A percentile compares a stretch with the other conserved stretches of the same genome.
These are phyloP conservation scores for Corella eumyota DNA, from an alignment of 23 tunicate species.

Conservation along the genomic window DNA sequence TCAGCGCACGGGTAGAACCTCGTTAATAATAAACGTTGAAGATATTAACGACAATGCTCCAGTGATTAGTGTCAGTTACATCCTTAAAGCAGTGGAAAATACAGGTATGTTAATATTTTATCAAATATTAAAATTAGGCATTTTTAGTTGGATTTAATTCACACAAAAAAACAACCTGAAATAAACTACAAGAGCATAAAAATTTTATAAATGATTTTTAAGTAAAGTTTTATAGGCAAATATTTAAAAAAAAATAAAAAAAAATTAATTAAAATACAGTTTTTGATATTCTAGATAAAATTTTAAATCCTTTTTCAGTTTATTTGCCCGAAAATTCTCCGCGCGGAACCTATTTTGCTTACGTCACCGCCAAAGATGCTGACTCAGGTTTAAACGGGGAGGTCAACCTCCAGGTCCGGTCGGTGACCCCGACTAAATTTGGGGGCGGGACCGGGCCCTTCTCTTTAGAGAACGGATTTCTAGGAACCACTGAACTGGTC, in stretches of 20 bases:
- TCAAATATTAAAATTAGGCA: not conserved
- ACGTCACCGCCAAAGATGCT: conserved; percentile 44
- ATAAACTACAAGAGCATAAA: too few species aligned
- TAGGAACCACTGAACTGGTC: conserved; percentile 8
- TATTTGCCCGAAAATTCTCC: conserved; percentile 24
- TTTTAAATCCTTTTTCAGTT: conserved; percentile 1
- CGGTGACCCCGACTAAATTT: too few species aligned
- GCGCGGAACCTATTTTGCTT: conserved; percentile 19
- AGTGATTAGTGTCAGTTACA: conserved; percentile 29
- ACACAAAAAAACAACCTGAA: too few species aligned
- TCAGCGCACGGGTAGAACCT: conserved; percentile 41
- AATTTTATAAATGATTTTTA: too few species aligned
- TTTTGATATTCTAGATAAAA: not conserved
- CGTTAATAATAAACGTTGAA: conserved; percentile 35
- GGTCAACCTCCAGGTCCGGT: conserved; percentile 10
- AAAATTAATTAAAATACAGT: not conserved
- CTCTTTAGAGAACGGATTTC: conserved; percentile 1
- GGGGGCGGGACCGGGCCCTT: not conserved
- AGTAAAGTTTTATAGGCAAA: not conserved
- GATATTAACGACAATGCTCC: conserved; percentile 82
- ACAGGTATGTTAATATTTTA: conserved; percentile 52
- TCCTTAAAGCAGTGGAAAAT: conserved; percentile 9
- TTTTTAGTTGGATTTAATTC: too few species aligned
- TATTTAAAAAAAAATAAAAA: not conserved
- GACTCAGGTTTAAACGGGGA: conserved; percentile 35